Conservation (phyloP, 1,140 invertebrate species). For the Brachionus rotundiformis region DNA sequence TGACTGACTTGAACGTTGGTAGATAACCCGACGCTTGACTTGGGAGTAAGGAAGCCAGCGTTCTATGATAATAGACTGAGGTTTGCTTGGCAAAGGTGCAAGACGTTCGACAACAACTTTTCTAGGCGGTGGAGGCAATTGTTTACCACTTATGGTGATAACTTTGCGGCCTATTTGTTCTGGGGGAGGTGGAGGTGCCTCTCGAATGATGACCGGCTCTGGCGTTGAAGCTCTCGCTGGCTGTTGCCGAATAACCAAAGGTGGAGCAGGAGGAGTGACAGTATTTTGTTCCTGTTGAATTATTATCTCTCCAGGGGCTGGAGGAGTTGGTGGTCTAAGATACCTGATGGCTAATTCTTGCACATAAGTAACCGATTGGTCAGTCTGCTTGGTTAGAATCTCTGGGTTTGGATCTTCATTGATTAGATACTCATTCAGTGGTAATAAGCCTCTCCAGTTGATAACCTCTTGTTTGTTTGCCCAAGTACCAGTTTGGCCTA, state of each 20-base stretch:
- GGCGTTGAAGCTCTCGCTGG: slow-evolving; percentile 33
- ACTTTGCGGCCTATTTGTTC: slow-evolving; percentile 34
- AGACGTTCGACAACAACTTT: slow-evolving; percentile 50
- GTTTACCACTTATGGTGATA: slow-evolving; percentile 10
- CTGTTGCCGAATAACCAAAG: slow-evolving; percentile 35
- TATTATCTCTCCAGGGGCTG: slow-evolving; percentile 47
- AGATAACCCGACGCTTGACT: slow-evolving; percentile 34
- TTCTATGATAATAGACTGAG: slow-evolving; percentile 39
- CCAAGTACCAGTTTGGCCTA: slow-evolving; percentile 19
- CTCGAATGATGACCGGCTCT: slow-evolving; percentile 39
- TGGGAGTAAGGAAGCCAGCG: slow-evolving; percentile 51
- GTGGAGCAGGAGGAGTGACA: slow-evolving; percentile 35
- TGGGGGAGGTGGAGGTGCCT: slow-evolving; percentile 43
- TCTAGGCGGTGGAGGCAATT: slow-evolving; percentile 39
- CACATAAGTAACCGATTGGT: slow-evolving; percentile 2
- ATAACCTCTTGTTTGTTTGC: slow-evolving; percentile 4
- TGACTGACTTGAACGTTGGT: slow-evolving; percentile 11
- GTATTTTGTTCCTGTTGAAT: not conserved
- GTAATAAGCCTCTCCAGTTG: not conserved
- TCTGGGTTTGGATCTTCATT: slow-evolving; percentile 45
- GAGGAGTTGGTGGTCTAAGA: slow-evolving; percentile 51
- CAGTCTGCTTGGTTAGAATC: slow-evolving; percentile 2
- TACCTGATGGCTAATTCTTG: slow-evolving; percentile 47
- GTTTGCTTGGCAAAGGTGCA: slow-evolving; percentile 34
- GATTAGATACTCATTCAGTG: slow-evolving; percentile 27